Base-by-base conservation (phyloP, 2,888 invertebrate species). In the Hofmannophila pseudospretella region DNA sequence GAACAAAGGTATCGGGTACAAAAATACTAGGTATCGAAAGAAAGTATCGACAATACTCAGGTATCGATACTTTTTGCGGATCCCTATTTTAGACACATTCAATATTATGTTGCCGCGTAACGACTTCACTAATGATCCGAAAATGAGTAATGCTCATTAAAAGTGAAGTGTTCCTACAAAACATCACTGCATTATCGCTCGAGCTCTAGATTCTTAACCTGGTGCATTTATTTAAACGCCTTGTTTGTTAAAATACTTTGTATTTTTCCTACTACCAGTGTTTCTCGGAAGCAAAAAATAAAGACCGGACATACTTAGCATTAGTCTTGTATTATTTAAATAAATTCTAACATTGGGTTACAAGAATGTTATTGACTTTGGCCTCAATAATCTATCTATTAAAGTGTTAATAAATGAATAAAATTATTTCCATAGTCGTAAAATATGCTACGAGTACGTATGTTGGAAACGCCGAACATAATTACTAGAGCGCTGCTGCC, bases 101-200 rank as follows among this genome's bases (percentile, higher is more conserved):
- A n/a, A n/a, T n/a, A n/a, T n/a, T n/a, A n/a, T n/a, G n/a, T n/a
- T 16, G 5, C 16, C 14, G 25, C 10, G 14, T 34, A 34, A 34
- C 26, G 34, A 34, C 23, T 4, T 16, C 26, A 13, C 27, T 14
- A 19, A 20, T 12, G 22, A 27, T 25, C 2, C 5, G 5, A 27
- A 34, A 22, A 25, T 38, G 34, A 39, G 11, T 39, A 39, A 39
- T 32, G 16, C 31, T 13, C 34, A 32, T 39, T 39, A 34, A n/a
- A 32, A 9, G 26, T 34, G 30, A 30, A 32, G 22, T 32, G 22
- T 38, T 29, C 29, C 10, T 4, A 26, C 28, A 25, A 34, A 34
- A 29, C 19, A 34, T 30, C 22, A 36, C 25, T 30, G 11, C 30
- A 36, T 36, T 23, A 23, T 23, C n/a, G n/a, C 23, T 23, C n/a